Conservation (phyloP, 2,888 invertebrate genomes). For the Diploptera punctata region DNA sequence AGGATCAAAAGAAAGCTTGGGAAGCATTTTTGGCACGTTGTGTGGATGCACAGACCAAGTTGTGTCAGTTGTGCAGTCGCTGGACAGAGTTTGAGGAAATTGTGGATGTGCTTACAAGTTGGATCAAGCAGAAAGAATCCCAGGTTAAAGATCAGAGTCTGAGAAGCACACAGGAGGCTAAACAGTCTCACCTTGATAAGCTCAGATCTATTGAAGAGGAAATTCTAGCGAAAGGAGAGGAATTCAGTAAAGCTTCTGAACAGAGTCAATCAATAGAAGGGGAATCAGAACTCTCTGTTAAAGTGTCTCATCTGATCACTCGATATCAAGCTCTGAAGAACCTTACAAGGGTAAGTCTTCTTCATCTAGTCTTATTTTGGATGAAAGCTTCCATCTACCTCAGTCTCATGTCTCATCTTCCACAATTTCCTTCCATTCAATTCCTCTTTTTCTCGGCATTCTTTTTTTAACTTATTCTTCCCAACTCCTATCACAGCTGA, state of each 20-base stretch:
- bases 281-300: slow-evolving; percentile 75
- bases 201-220: slow-evolving; percentile 74
- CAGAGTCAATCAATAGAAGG: slow-evolving; percentile 74
- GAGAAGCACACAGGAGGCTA: slow-evolving; percentile 84
- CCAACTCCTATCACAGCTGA: no score
- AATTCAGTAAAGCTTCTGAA: slow-evolving; percentile 71
- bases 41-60: slow-evolving; percentile 70
- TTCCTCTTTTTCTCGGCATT: no score
- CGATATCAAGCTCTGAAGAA: slow-evolving; percentile 84
- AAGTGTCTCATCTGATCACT: slow-evolving; percentile 78
- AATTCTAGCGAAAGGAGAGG: slow-evolving; percentile 69
- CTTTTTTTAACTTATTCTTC: no score
- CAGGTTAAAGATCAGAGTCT: slow-evolving; percentile 89
- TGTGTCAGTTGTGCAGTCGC: slow-evolving; percentile 77
- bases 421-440: no score
- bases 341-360: slow-evolving; percentile 65
- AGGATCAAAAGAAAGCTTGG: slow-evolving; percentile 78
- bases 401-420: no score
- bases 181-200: slow-evolving; percentile 78
- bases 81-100: slow-evolving; percentile 83
- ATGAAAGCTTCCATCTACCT: no score
- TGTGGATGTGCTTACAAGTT: slow-evolving; percentile 78
- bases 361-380: no score
- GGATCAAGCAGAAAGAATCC: slow-evolving; percentile 86
- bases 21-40: slow-evolving; percentile 75